These are phyloP conservation scores for Orthosia incerta DNA, from an alignment of 2,888 invertebrate species.

Conservation along the genomic window DNA sequence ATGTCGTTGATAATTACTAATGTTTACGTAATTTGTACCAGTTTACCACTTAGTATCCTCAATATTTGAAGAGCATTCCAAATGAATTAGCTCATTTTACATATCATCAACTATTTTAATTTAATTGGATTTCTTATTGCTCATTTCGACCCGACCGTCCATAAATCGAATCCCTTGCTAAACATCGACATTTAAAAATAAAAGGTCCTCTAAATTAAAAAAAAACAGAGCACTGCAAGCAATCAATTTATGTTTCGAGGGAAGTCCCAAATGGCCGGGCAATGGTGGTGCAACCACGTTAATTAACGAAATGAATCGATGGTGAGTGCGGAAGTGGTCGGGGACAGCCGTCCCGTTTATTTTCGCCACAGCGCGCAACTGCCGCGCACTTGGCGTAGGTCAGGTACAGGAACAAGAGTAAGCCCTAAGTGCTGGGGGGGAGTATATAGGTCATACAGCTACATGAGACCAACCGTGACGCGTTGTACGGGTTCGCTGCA, in stretches of 20 bases:
- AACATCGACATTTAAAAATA: conserved; percentile 24
- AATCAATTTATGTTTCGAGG: conserved; percentile 43
- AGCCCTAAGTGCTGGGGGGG: conserved; percentile 88
- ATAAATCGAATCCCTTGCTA: conserved; percentile 40
- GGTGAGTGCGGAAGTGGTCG: conserved; percentile 77
- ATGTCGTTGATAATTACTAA: conserved; percentile 30
- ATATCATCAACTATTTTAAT: background rate
- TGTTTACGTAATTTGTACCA: conserved; percentile 6
- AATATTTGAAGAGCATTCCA: conserved; percentile 16
- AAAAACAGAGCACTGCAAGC: conserved; percentile 23
- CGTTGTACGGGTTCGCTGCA: conserved; percentile 63
- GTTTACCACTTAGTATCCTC: conserved; percentile 3
- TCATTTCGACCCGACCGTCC: background rate
- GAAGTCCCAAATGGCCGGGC: conserved; percentile 32
- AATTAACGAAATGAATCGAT: conserved; percentile 67
- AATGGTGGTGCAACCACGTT: conserved; percentile 47
- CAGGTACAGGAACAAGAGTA: conserved; percentile 86
- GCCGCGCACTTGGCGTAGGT: conserved; percentile 85
- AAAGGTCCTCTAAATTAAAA: conserved; percentile 16
- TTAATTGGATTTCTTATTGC: background rate
- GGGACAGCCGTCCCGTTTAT: conserved; percentile 84
- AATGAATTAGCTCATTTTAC: conserved; percentile 21
- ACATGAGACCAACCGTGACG: conserved; percentile 72
- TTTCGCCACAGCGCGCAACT: conserved; percentile 82
- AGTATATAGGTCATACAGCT: conserved; percentile 87